phyloP scores from a whole-genome alignment of 2,888 invertebrate species.

The Drosophila merina region DNA sequence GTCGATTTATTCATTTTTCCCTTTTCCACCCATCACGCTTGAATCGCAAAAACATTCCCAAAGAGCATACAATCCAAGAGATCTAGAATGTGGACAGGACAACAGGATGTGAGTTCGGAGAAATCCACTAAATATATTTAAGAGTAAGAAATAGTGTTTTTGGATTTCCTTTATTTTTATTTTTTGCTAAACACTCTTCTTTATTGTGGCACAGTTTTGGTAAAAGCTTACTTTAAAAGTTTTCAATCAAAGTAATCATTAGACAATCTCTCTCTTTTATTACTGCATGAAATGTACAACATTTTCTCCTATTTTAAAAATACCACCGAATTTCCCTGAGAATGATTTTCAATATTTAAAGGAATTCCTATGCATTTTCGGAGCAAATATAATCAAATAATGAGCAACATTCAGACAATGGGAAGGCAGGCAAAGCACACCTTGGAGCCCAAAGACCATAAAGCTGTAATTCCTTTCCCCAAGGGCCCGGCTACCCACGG shows the following conservation, averaged over 20 bases:
- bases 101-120: constrained; percentile 34
- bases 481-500: constrained; percentile 40
- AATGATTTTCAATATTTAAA: background rate
- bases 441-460: constrained; percentile 24
- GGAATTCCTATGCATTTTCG: constrained; percentile 2
- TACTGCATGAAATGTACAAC: background rate
- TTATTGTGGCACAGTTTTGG: constrained; percentile 1
- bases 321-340: background rate
- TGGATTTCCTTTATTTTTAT: background rate
- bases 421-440: constrained; percentile 15
- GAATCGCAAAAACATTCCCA: background rate
- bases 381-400: constrained; percentile 55
- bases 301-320: background rate
- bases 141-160: constrained; percentile 20
- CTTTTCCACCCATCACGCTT: background rate
- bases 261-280: background rate
- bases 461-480: constrained; percentile 69
- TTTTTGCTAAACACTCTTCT: background rate
- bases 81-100: constrained; percentile 18
- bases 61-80: constrained; percentile 14
- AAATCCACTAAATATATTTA: constrained; percentile 22
- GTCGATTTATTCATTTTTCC: constrained; percentile 8
- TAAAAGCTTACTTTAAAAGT: background rate
- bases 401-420: constrained; percentile 27
- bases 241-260: no score